Evolutionary conservation across 2,797 vertebrate genomes (phyloP).

Genomic region (Trematomus bernacchii): DNA sequence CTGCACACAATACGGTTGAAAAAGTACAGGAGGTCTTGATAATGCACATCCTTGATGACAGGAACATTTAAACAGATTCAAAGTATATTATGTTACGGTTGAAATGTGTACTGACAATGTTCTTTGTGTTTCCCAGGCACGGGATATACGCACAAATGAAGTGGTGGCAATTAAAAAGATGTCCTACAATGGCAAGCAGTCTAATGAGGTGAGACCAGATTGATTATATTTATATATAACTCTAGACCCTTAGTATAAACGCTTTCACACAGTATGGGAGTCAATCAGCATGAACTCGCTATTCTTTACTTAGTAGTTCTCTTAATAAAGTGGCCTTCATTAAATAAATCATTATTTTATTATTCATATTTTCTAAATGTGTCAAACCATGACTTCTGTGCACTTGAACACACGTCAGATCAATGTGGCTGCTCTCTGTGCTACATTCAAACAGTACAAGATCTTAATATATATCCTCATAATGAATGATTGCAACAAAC

Average conservation of each 20-base stretch:
- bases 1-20: background rate
- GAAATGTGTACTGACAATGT: constrained; percentile 5
- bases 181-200: constrained; percentile 98
- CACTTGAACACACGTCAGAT: background rate
- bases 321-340: background rate
- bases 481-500: background rate
- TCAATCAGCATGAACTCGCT: background rate
- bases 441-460: background rate
- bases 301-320: background rate
- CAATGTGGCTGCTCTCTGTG: background rate
- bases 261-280: background rate
- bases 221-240: background rate
- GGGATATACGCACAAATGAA: constrained; percentile 96
- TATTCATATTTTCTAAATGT: too few species aligned
- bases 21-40: constrained; percentile 4
- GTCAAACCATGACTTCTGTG: background rate
- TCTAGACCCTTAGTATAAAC: background rate
- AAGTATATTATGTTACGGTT: background rate
- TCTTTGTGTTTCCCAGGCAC: constrained; percentile 85
- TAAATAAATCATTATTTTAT: background rate
- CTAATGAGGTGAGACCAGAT: constrained; percentile 90
- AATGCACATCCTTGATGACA: constrained; percentile 1
- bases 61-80: constrained; percentile 1
- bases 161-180: constrained; percentile 99
- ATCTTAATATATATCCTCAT: background rate